phyloP scores from a whole-genome alignment of 1,140 invertebrate genomes.

The Penaeus vannamei region DNA sequence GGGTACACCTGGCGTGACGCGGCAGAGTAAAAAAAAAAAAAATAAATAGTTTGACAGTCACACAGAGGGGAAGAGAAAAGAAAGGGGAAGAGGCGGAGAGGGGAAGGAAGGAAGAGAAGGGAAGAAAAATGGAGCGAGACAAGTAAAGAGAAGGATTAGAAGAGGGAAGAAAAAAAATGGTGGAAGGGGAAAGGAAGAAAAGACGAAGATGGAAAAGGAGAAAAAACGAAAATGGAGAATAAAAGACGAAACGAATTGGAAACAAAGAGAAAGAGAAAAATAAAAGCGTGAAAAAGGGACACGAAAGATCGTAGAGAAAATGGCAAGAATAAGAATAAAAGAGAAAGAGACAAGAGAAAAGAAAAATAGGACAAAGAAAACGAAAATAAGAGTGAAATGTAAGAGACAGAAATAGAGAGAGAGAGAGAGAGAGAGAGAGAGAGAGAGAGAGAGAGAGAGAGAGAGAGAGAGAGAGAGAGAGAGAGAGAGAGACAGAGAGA shows the following conservation, averaged over 20 bases:
- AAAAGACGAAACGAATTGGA: too few species aligned
- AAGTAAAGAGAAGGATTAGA: not conserved
- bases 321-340: not conserved
- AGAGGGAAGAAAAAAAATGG: not conserved
- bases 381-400: not conserved
- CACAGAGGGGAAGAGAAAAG: conserved; percentile 21
- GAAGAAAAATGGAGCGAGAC: not conserved
- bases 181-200: not conserved
- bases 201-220: not conserved
- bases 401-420: not conserved
- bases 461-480: not conserved
- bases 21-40: too few species aligned
- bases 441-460: not conserved
- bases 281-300: not conserved
- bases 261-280: not conserved
- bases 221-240: not conserved
- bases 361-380: not conserved
- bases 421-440: conserved; percentile 22
- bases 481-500: conserved; percentile 6
- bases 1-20: not conserved
- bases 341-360: not conserved
- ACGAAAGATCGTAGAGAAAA: not conserved
- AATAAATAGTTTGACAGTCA: not conserved
- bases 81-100: not conserved
- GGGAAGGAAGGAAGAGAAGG: not conserved